These are phyloP conservation scores for Dasypogon diadema DNA, from an alignment of 2,888 invertebrate genomes.

Conservation along the genomic window DNA sequence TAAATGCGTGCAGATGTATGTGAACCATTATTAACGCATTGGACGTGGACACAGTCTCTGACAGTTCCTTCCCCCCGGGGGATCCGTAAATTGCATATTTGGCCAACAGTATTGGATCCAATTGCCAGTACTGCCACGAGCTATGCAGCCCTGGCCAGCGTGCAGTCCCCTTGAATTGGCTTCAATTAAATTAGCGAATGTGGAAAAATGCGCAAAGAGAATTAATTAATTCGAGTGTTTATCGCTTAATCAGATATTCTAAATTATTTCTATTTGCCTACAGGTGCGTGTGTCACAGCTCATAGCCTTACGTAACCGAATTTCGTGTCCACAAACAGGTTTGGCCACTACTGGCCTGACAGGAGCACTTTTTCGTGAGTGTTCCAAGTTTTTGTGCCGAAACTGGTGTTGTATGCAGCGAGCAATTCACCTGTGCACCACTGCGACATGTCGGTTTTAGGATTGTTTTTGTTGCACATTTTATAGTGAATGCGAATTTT, in stretches of 20 bases:
- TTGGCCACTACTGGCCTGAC: not conserved
- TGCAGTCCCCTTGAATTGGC: constrained; percentile 27
- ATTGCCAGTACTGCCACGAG: constrained; percentile 24
- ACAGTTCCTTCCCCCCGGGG: not conserved
- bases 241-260: constrained; percentile 40
- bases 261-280: constrained; percentile 33
- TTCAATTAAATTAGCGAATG: constrained; percentile 11
- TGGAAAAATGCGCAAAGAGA: not conserved
- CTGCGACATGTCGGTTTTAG: not conserved
- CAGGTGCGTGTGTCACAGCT: not conserved
- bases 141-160: not conserved
- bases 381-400: not conserved
- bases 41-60: not conserved
- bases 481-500: constrained; percentile 24
- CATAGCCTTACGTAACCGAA: constrained; percentile 16
- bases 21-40: not conserved
- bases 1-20: not conserved
- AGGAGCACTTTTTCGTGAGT: not conserved
- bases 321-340: constrained; percentile 37
- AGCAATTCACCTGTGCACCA: constrained; percentile 8
- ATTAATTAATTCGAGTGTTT: constrained; percentile 27
- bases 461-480: not conserved
- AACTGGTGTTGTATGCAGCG: constrained; percentile 5
- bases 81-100: constrained; percentile 38
- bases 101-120: constrained; percentile 14